Evolutionary conservation across 1,140 invertebrate genomes (phyloP), one percentile per base, ranked within the genome.

Genomic region (Hyphantria cunea): DNA sequence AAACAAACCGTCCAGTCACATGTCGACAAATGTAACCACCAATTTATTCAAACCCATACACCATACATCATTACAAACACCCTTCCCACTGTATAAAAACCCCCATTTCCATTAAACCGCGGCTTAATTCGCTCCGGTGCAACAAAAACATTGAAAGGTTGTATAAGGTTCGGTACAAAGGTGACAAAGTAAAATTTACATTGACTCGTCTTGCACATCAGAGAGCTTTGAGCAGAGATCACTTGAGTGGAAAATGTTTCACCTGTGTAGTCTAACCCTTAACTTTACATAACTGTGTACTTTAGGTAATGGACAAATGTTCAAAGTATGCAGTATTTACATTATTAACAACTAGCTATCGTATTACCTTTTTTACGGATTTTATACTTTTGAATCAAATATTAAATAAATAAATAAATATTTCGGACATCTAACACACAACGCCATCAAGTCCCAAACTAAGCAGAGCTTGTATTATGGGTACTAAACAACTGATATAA

Each of bases 131-230:
- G 33, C 6, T 12, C 15, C 33, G 13, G 44, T 58, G 54, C 48
- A 48, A 58, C 44, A 58, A 58, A 58, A 58, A 58, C 45, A 58
- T 48, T 49, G 41, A 25, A 17, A 14, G 42, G 53, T 55, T 55
- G 10, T 52, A 13, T 32, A 17, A 4, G 32, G 54, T 34, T 10
- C 54, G 6, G 44, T 9, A 48, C 44, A 58, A 58, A 58, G 47
- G 48, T 60, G 56, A 51, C 56, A 60, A 60, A 50, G 56, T 42
- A 51, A 60, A 49, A 51, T 60, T 60, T 60, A 60, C 56, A 60
- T 51, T 41, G 37, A 42, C 47, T 49, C 17, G 47, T 41, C 45
- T 31, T 48, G 32, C 44, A 44, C 41, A 58, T 12, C 33, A 14
- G n/a, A 58, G n/a, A 31, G 45, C 56, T 60, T 60, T 60, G 56